Base-by-base conservation (phyloP, 2,888 invertebrate genomes). In the Galerucella nymphaeae region DNA sequence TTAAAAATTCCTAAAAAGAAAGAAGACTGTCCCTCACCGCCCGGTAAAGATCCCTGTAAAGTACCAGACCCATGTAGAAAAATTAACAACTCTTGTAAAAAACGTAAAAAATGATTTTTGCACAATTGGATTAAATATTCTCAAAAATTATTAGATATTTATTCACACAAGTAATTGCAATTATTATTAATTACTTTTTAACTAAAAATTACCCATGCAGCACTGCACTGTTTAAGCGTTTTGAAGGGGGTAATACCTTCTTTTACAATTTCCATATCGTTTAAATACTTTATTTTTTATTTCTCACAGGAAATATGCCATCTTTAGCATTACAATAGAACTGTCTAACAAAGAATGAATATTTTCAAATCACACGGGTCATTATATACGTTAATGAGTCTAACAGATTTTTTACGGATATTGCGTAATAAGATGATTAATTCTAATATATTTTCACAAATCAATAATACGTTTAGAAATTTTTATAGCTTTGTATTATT, bases 11-110 rank as follows among this genome's bases (percentile, higher is more conserved):
- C 58, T 14, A 58, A 58, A 58, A 58, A 30, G 2, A 58, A 58
- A 58, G 55, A 20, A 1, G 55, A 57, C 4, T 58, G 58, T 20
- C 58, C 58, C 16, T 23, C 23, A 14, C 58, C 58, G 13, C 58
- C 58, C n/a, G 58, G 58, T 30, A 58, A 30, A 23, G 58, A 58
- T 58, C 58, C 58, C 3, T 58, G 58, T n/a, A 58, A 58, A 58
- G 30, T 30, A 58, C 58, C 58, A 23, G 14, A 58, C 10, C 58
- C 58, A 4, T 58, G 58, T 11, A 23, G 30, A 58, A 30, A 58
- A 58, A 58, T 58, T 30, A 58, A 58, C 9, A 58, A 58, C 30
- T 58, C 58, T 14, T 58, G 58, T 30, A 58, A 58, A 20, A 23
- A 23, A 23, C 58, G 14, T 13, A 58, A 58, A 58, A 30, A 58